Evolutionary conservation across 1,140 invertebrate genomes (phyloP), one percentile per base, ranked within the genome.

Genomic region (Nymphalis io): DNA sequence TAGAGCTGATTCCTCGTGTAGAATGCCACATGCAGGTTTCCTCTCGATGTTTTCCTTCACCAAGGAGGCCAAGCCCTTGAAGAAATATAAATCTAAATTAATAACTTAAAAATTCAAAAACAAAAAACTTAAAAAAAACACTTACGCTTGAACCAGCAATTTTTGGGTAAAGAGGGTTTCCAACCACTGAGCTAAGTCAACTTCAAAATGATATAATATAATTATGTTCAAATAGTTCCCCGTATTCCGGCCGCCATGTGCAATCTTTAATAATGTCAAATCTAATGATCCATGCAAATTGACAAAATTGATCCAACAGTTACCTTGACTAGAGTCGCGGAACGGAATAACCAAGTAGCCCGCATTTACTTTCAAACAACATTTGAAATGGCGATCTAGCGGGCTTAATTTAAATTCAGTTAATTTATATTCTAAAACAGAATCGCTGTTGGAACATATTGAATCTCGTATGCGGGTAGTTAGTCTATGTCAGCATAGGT

Each of bases 371-470:
- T 72, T 46, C 67, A 55, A 68, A 73, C 65, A 65, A 68, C 64
- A 68, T 70, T 72, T 57, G 55, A 72, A 73, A 68, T 42, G 60
- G 61, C 70, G 61, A 74, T 72, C 60, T 60, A 60, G 59, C 55
- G 51, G 42, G 39, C 62, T 69, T 75, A 68, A 72, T 72, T 73
- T 74, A 71, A 79, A 79, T 70, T 74, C 65, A 66, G 70, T 74
- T 74, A 78, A 80, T 80, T 76, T 78, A 82, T 78, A 82, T 82
- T 80, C 73, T 74, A 78, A 82, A 78, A 76, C 74, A 76, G 78
- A 75, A 74, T 72, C 59, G 74, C 70, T 74, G 70, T 66, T 73
- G 68, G 63, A 81, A 76, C 73, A 80, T 80, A 79, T 81, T 74
- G 77, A 75, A 82, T 78, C 72, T 76, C 74, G 74, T 74, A 79